Conservation (phyloP, 2,113 vertebrate species). For the Callorhinus ursinus region DNA sequence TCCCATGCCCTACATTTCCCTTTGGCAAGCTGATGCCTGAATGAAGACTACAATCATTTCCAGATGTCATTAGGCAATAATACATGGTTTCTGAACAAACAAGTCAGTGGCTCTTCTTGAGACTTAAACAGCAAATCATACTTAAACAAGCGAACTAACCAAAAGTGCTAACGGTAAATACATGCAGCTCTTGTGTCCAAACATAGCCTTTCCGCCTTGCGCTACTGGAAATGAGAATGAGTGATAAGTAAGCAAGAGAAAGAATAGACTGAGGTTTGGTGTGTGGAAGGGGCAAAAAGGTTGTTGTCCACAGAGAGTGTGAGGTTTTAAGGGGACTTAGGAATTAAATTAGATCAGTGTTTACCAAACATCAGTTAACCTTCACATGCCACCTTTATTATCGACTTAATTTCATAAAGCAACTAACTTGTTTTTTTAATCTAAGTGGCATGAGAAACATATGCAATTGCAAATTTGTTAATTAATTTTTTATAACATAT, state of each 20-base stretch:
- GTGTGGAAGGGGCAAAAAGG: not conserved
- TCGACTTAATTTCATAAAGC: not conserved
- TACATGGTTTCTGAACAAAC: not conserved
- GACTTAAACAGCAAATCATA: not conserved
- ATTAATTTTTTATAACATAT: not conserved
- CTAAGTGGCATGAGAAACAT: not conserved
- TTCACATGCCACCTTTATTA: not conserved
- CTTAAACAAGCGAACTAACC: not conserved
- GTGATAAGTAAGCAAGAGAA: not conserved
- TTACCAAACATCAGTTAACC: not conserved
- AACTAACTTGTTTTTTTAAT: not conserved
- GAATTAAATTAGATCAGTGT: not conserved
- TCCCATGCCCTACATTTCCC: not conserved
- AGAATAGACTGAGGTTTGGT: not conserved
- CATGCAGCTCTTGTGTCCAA: not conserved
- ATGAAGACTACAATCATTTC: not conserved
- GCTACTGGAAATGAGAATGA: not conserved
- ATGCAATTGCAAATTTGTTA: not conserved
- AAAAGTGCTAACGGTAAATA: not conserved
- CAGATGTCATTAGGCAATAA: not conserved
- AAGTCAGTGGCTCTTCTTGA: not conserved
- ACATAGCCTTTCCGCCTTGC: not conserved
- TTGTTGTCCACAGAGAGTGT: not conserved
- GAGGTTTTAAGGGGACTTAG: not conserved
- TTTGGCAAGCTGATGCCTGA: not conserved